Percentiles rank a stretch among this genome's conserved stretches.
phyloP scores from a whole-genome alignment of 2,797 vertebrate genomes.

The Petrocephalus schoutedeni region DNA sequence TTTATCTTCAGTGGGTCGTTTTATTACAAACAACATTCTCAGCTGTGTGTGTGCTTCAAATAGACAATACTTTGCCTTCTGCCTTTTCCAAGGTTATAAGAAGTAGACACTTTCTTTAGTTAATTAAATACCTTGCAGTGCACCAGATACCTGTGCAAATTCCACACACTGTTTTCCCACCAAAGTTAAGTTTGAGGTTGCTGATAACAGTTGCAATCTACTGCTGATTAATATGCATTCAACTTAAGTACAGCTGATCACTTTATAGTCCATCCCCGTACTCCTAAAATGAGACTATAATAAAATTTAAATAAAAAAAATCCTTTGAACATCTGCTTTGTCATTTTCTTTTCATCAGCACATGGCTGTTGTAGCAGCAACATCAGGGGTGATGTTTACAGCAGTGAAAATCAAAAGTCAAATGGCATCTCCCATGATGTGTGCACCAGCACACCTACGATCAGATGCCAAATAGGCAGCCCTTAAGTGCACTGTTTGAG shows the following conservation, averaged over 20 bases:
- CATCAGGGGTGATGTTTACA: not conserved
- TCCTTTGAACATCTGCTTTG: not conserved
- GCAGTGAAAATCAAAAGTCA: not conserved
- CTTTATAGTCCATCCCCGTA: not conserved
- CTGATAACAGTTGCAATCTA: not conserved
- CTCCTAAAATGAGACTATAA: not conserved
- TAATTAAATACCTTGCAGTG: not conserved
- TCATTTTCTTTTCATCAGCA: slow-evolving; percentile 5
- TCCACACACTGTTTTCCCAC: not conserved
- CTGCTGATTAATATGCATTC: not conserved
- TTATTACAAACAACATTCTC: not conserved
- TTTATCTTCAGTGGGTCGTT: not conserved
- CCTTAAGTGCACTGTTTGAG: not conserved
- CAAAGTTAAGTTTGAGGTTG: not conserved
- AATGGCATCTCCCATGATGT: not conserved
- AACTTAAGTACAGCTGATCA: not conserved
- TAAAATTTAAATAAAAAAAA: not conserved
- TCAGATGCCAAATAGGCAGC: not conserved
- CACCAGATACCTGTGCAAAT: not conserved
- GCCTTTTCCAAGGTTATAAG: not conserved
- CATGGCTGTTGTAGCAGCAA: not conserved
- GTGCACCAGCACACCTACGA: not conserved
- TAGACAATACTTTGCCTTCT: not conserved
- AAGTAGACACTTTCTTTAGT: not conserved
- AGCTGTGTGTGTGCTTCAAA: not conserved